Evolutionary conservation across 2,113 vertebrate species (phyloP), one percentile per base, ranked within the genome.

Genomic region (Alces alces): DNA sequence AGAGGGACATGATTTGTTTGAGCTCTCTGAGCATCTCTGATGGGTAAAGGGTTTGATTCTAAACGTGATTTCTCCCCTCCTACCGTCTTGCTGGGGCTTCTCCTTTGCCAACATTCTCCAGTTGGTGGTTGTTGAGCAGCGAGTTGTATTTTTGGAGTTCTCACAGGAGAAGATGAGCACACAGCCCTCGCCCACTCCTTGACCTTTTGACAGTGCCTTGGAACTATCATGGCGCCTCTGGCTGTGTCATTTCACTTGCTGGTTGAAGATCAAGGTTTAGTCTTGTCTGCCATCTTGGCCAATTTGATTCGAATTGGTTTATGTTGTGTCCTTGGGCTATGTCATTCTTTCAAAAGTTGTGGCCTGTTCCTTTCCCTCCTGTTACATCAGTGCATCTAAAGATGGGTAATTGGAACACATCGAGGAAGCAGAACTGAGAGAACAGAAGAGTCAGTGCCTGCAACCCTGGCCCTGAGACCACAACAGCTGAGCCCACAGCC

Each of bases 21-120:
- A 70, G 66, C 5, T 39, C 66, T 23, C 66, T 70, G 66, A 70
- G 8, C 66, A 12, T 70, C n/a, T 70, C n/a, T 70, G 66, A 10
- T 70, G 19, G n/a, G n/a, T 70, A 70, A 39, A n/a, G 66, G 10
- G 19, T 70, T 70, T 70, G 19, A 39, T 70, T 70, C 19, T 70
- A 70, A 23, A 39, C 0, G 5, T 0, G 19, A 70, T 70, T 39
- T 70, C 0, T 0, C 66, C 66, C 19, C n/a, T 70, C n/a, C 2
- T 39, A 12, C n/a, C 0, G 0, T 70, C 19, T 70, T 23, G 66
- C n/a, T 36, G 66, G 10, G n/a, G 19, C 10, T 70, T 70, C n/a
- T 70, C 19, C 66, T 70, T 39, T 39, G n/a, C n/a, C n/a, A 70
- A 12, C 19, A 36, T 36, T 21, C n/a, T 23, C n/a, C 19, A 70